Base-by-base conservation (phyloP, 2,797 vertebrate species). In the Pogoniulus pusillus region DNA sequence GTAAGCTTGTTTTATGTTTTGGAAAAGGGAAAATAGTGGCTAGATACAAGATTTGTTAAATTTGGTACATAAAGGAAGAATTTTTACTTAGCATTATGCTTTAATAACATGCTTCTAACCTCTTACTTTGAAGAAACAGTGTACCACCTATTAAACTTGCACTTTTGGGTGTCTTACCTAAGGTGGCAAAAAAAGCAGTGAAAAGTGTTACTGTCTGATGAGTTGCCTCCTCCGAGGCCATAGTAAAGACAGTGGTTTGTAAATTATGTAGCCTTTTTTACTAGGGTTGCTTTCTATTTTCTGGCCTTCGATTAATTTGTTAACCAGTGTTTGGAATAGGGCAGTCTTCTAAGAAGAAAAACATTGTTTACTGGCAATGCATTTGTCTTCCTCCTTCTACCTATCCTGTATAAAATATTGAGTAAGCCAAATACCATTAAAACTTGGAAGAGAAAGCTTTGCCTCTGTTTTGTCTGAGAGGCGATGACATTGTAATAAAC, bases 221-320 rank as follows among this genome's bases (percentile, higher is more conserved):
- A 75, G 26, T 70, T 93, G 12, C 14, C 13, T 69, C 27, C 35
- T 76, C 18, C 35, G 73, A 53, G 45, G 37, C 29, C 1, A 0
- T 58, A 74, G 45, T 43, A 29, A 64, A 45, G 55, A 64, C 3
- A 60, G 12, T 11, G 37, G 1, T 24, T 79, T 54, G 26, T 79
- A 73, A 55, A 29, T 82, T 47, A 19, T 3, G 4, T 63, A 22
- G 10, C 3, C 51, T 80, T 73, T 62, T 63, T 47, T 80, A 35
- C 18, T 57, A 30, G 6, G 7, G 47, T 55, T 87, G 19, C 19
- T 55, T 7, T 90, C 13, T 54, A 4, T 82, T 91, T 12, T 29
- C 5, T 68, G n/a, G 7, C 16, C 12, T 7, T 17, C 0, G 0
- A 7, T 64, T 34, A 62, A 8, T 70, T 81, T 53, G 26, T 63